Evolutionary conservation across 23 tunicate species (phyloP).

Genomic region (Clavelina lepadiformis): DNA sequence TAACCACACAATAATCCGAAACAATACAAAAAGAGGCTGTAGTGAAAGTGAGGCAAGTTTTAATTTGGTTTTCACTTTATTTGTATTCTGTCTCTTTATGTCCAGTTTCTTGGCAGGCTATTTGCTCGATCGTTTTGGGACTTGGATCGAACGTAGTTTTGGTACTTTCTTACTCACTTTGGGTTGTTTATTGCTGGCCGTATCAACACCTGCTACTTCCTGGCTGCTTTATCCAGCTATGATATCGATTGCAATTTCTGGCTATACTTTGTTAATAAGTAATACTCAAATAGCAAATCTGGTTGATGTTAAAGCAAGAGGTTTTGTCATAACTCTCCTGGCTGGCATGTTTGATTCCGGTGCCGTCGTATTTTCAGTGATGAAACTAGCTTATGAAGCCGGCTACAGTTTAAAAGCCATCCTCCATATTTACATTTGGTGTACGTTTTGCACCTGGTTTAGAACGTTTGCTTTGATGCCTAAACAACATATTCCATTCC

Average conservation of each 20-base stretch:
- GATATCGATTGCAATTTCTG: conserved; percentile 5
- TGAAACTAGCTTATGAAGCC: conserved; percentile 4
- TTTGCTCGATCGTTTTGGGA: conserved; percentile 13
- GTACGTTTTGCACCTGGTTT: neutral
- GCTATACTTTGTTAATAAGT: conserved; percentile 9
- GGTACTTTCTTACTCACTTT: neutral
- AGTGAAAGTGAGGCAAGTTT: conserved; percentile 2
- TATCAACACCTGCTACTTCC: neutral
- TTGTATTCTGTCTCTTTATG: neutral
- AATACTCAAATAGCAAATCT: conserved; percentile 27
- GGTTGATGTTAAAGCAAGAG: neutral
- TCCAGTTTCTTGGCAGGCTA: conserved; percentile 8
- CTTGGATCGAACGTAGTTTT: conserved; percentile 20
- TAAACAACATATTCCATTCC: conserved; percentile 1
- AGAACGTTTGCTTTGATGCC: conserved; percentile 32
- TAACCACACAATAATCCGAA: too few relatives aligned
- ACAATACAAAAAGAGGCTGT: too few relatives aligned
- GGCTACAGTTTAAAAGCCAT: neutral
- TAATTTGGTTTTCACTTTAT: conserved; percentile 9
- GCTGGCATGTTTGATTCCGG: conserved; percentile 25
- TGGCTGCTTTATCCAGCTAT: conserved; percentile 15
- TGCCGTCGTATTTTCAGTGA: conserved; percentile 15
- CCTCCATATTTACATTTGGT: neutral
- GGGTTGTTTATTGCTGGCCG: conserved; percentile 2
- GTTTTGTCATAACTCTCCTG: neutral